Percentiles rank a stretch among this genome's conserved stretches.
These are phyloP conservation scores for Elaphurus davidianus DNA, from an alignment of 2,113 vertebrate genomes.

Conservation along the genomic window DNA sequence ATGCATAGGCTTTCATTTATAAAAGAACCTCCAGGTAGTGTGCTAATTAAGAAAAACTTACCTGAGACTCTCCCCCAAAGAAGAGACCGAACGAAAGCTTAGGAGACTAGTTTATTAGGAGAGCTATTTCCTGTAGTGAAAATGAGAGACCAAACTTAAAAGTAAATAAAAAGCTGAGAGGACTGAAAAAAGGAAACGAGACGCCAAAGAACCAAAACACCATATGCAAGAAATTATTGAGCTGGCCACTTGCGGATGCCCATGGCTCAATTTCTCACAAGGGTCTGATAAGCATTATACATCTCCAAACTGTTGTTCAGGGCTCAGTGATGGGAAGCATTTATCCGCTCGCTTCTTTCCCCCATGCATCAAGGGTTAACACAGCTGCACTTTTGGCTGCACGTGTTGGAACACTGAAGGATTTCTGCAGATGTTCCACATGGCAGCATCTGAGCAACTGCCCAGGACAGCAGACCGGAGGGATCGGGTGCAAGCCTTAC, in stretches of 20 bases:
- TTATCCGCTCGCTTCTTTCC: not conserved
- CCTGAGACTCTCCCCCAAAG: not conserved
- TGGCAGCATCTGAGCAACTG: not conserved
- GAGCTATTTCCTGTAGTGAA: not conserved
- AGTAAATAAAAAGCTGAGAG: not conserved
- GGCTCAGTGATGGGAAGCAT: rapidly evolving
- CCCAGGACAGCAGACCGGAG: rapidly evolving
- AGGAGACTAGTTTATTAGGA: not conserved
- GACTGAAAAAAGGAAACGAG: not conserved
- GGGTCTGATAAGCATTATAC: not conserved
- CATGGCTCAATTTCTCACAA: not conserved
- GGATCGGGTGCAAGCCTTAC: rapidly evolving
- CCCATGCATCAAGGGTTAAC: not conserved
- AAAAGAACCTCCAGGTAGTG: not conserved
- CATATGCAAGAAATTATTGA: not conserved
- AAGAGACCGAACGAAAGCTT: not conserved
- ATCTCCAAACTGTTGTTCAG: not conserved
- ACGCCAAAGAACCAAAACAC: not conserved
- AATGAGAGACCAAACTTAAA: not conserved
- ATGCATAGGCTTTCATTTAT: not conserved
- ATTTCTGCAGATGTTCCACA: not conserved
- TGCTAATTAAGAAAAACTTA: not conserved
- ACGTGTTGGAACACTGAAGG: rapidly evolving
- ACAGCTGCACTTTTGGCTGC: not conserved
- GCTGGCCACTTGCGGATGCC: rapidly evolving